Evolutionary conservation across 2,888 invertebrate species (phyloP).

Genomic region (Zele albiditarsus): DNA sequence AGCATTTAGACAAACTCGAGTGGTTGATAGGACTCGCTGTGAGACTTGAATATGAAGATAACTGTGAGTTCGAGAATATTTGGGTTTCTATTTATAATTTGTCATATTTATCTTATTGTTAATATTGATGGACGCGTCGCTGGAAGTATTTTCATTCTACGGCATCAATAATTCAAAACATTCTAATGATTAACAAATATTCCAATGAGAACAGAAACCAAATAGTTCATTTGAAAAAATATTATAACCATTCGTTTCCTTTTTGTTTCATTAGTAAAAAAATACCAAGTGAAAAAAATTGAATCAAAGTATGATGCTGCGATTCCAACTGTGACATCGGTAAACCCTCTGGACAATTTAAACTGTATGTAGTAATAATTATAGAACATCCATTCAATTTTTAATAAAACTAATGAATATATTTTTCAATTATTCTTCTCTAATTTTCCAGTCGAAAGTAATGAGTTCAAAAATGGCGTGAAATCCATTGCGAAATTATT

Average conservation of each 20-base stretch:
- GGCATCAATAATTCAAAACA: too few relatives aligned
- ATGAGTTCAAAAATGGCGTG: conserved; percentile 89
- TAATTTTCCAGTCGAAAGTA: conserved; percentile 80
- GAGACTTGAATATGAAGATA: conserved; percentile 87
- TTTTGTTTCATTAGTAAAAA: conserved; percentile 65
- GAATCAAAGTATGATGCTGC: conserved; percentile 75
- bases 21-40: conserved; percentile 91
- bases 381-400: conserved; percentile 9
- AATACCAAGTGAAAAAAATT: conserved; percentile 80
- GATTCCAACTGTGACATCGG: conserved; percentile 83
- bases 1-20: conserved; percentile 82
- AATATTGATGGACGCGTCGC: too few relatives aligned
- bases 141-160: too few relatives aligned
- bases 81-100: background rate
- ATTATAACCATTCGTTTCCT: conserved; percentile 31
- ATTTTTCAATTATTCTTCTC: conserved; percentile 8
- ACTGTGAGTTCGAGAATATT: conserved; percentile 74
- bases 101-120: conserved; percentile 10
- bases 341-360: conserved; percentile 89
- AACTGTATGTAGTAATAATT: conserved; percentile 80
- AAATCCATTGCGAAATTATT: conserved; percentile 85
- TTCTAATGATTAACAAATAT: too few relatives aligned
- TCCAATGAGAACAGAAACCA: too few relatives aligned
- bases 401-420: conserved; percentile 1
- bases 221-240: too few relatives aligned